Base-by-base conservation (phyloP, 2,113 vertebrate species). In the Phaethornis superciliosus region DNA sequence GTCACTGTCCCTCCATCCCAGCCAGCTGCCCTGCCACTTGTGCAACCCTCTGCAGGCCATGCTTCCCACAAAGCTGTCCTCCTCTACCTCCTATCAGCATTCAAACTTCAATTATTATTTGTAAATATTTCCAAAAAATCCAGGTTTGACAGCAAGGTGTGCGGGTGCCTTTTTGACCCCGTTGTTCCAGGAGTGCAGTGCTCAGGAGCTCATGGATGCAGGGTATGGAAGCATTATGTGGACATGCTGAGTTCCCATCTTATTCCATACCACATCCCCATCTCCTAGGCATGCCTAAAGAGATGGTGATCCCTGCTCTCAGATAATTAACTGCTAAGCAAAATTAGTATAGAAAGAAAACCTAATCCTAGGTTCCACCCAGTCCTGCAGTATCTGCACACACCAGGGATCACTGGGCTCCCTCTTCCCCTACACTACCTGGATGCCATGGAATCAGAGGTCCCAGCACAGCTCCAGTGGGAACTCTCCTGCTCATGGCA, bases 21-120 rank as follows among this genome's bases (percentile, higher is more conserved):
- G 33, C 2, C 47, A 42, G 81, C 65, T 18, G 51, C 52, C 40
- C 11, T 4, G 6, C 1, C 60, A 49, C 32, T 19, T 18, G 60
- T 35, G 70, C 58, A 26, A 10, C 56, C 7, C 30, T 14, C 42
- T 0, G 3, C 18, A 33, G 0, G 4, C 62, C 76, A 24, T 4
- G 19, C 15, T 24, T 17, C 64, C 44, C 2, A 6, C 3, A 15
- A 20, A 58, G 23, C 40, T 4, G 23, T 3, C 47, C 63, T 68
- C 85, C 54, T 60, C 23, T 27, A n/a, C 8, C 46, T 54, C 15
- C 33, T 37, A 7, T 7, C 3, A 49, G 15, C 3, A 32, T 32
- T 33, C 59, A 51, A 44, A 32, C 19, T 24, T 11, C 5, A 27
- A 51, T 35, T 16, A 21, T 32, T 51, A 11, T 30, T 59, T 65